These are phyloP conservation scores for Himalopsyche anomala DNA, from an alignment of 2,888 invertebrate genomes.

Conservation along the genomic window DNA sequence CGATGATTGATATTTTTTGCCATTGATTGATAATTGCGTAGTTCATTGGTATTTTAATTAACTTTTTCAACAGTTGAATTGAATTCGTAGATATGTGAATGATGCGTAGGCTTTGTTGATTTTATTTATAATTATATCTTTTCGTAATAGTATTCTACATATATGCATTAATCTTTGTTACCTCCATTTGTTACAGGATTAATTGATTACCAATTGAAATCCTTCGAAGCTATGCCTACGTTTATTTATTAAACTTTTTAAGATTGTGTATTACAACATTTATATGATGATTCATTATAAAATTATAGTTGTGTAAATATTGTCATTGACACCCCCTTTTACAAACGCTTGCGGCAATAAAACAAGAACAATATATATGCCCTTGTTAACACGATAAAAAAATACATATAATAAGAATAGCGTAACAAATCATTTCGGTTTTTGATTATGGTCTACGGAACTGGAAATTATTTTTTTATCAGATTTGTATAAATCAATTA, in stretches of 20 bases:
- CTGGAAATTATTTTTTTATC: not conserved
- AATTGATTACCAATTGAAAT: not conserved
- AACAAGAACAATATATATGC: not conserved
- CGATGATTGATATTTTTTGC: no score
- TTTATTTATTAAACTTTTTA: no score
- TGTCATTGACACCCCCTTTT: constrained; percentile 12
- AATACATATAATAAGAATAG: not conserved
- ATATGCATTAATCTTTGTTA: no score
- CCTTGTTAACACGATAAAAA: not conserved
- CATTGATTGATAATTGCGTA: no score
- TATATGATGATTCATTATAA: not conserved
- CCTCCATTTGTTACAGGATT: no score
- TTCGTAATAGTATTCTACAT: no score
- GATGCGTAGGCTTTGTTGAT: no score
- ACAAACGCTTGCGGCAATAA: not conserved
- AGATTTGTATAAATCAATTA: not conserved
- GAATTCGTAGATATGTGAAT: no score
- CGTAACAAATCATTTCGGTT: not conserved
- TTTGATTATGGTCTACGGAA: not conserved
- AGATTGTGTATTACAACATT: no score
- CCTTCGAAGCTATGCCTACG: not conserved
- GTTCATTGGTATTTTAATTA: no score
- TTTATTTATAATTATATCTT: no score
- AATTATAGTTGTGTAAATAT: constrained; percentile 6
- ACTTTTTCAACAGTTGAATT: no score